Evolutionary conservation across 2,888 invertebrate genomes (phyloP).

Genomic region (Plagiodera versicolora): DNA sequence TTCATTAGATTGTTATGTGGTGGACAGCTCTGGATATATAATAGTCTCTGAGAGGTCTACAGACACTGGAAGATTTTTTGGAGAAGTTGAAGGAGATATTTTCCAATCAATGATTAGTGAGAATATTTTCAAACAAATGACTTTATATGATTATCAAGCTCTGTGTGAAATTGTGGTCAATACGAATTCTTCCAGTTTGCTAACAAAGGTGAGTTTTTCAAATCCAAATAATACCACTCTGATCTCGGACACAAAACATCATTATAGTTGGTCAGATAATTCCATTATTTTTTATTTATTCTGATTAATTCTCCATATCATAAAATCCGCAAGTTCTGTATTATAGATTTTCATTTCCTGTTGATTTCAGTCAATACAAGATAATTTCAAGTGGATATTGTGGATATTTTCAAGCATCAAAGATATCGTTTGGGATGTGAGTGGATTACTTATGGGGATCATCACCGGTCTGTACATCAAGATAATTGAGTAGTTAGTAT

Average conservation of each 20-base stretch:
- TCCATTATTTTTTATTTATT: no score
- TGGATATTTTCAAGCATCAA: background rate
- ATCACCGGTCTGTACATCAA: background rate
- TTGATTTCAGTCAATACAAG: background rate
- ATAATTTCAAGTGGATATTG: background rate
- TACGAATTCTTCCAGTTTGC: constrained; percentile 47
- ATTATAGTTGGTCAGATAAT: no score
- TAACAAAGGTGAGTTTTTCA: constrained; percentile 47
- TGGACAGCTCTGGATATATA: constrained; percentile 90
- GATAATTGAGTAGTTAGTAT: background rate
- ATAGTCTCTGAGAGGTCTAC: constrained; percentile 67
- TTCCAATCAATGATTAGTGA: constrained; percentile 74
- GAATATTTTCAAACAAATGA: constrained; percentile 72
- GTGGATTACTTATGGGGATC: background rate
- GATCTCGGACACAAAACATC: no score
- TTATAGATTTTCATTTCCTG: background rate
- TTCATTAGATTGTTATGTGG: constrained; percentile 78
- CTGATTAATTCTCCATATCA: no score
- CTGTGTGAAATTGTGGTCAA: constrained; percentile 61
- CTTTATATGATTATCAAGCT: constrained; percentile 85
- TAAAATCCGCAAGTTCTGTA: no score
- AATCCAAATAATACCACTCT: constrained; percentile 21
- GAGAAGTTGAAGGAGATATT: constrained; percentile 75
- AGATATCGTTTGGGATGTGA: background rate
- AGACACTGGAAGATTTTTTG: constrained; percentile 84